A percentile compares a stretch with the other conserved stretches of the same genome.
Conservation (phyloP, 2,113 vertebrate species). For the Sebastes schlegelii region DNA sequence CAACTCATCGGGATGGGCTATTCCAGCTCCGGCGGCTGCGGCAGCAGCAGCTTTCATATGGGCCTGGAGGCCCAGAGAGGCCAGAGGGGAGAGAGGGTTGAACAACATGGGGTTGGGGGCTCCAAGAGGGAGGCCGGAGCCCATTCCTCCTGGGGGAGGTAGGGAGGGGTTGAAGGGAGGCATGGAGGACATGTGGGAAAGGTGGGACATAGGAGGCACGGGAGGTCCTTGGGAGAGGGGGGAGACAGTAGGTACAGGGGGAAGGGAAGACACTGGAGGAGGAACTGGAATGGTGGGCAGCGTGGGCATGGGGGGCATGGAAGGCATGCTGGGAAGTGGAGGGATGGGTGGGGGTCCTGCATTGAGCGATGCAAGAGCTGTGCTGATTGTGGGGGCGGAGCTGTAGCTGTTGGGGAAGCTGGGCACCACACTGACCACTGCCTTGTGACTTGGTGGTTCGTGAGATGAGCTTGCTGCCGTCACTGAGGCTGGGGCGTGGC, state of each 20-base stretch:
- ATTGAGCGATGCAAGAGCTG: constrained; percentile 83
- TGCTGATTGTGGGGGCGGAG: constrained; percentile 90
- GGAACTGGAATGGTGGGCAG: constrained; percentile 93
- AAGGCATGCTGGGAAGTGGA: constrained; percentile 91
- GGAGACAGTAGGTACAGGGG: constrained; percentile 91
- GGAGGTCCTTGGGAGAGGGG: constrained; percentile 92
- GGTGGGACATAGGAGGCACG: constrained; percentile 92
- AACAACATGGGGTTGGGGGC: constrained; percentile 93
- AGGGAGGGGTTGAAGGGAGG: constrained; percentile 91
- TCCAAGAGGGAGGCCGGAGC: constrained; percentile 89
- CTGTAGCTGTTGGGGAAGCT: constrained; percentile 93
- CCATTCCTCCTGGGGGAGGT: constrained; percentile 91
- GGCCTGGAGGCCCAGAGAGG: constrained; percentile 92
- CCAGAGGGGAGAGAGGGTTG: constrained; percentile 91
- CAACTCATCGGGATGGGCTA: constrained; percentile 89
- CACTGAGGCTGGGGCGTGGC: constrained; percentile 88
- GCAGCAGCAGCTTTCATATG: constrained; percentile 91
- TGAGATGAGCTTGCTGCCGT: constrained; percentile 89
- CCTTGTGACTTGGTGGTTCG: constrained; percentile 90
- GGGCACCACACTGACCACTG: constrained; percentile 89
- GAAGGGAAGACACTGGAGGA: constrained; percentile 92
- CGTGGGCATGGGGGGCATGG: constrained; percentile 94
- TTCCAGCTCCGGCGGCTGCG: constrained; percentile 46
- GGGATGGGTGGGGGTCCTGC: constrained; percentile 95
- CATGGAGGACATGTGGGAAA: constrained; percentile 90